Base-by-base conservation (phyloP, 2,888 invertebrate species). In the Octodonta nipae region DNA sequence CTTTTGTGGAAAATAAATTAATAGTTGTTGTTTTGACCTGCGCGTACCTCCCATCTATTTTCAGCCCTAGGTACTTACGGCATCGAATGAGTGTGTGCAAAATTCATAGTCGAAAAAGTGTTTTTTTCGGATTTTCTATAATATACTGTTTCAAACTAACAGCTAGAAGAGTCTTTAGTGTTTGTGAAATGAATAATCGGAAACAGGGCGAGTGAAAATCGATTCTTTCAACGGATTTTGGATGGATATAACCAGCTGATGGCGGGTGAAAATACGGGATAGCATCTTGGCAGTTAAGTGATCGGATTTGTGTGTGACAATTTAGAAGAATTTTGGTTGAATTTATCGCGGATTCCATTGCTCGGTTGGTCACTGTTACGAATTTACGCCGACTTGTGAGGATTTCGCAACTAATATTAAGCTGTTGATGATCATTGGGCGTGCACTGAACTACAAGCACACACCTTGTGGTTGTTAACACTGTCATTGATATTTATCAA, bases 11-110 rank as follows among this genome's bases (percentile, higher is more conserved):
- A n/a, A n/a, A n/a, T n/a, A n/a, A n/a, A n/a, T n/a, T n/a, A n/a
- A n/a, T 32, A 37, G 38, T 35, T 30, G 27, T 17, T 22, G 17
- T 12, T 20, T 36, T 44, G 62, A 63, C 64, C 64, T 66, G 39
- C 65, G 65, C 61, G 69, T 45, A 67, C 69, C 41, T 41, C 40
- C 43, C 41, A 41, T 43, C 41, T 43, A 43, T 41, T 43, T 43
- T 73, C 74, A 73, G 73, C 73, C 67, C 65, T 68, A 73, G 71
- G 73, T 73, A 73, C 73, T 73, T 73, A 71, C 71, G 70, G 71
- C 70, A 59, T 64, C 63, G 64, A 68, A 48, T 55, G 56, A 56
- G 65, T 66, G 71, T 68, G 70, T 70, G 70, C 68, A 63, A 70
- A 68, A 68, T 70, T 70, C 70, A 67, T 64, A 33, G 66, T 67